These are phyloP conservation scores for Drosophila anceps DNA, from an alignment of 2,888 invertebrate genomes.

Conservation along the genomic window DNA sequence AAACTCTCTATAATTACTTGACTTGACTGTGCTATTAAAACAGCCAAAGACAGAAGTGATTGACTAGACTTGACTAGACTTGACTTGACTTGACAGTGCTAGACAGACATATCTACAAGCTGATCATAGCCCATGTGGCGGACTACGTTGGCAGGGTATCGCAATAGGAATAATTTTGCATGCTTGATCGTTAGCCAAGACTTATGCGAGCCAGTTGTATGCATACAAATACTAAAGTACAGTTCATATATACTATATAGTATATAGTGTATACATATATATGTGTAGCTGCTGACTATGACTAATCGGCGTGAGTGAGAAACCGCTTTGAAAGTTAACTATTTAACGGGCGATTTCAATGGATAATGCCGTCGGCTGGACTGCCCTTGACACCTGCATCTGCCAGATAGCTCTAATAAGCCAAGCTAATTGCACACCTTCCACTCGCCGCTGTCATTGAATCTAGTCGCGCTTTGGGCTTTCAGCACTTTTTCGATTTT, in stretches of 20 bases:
- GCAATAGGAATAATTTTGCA: slow-evolving; percentile 18
- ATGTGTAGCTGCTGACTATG: slow-evolving; percentile 1
- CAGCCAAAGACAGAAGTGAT: neutral
- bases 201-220: slow-evolving; percentile 9
- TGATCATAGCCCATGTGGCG: neutral
- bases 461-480: slow-evolving; percentile 35
- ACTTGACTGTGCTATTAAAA: slow-evolving; percentile 4
- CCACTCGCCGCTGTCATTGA: slow-evolving; percentile 67
- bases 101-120: neutral
- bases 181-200: slow-evolving; percentile 3
- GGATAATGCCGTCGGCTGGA: neutral
- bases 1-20: slow-evolving; percentile 22
- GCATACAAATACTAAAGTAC: slow-evolving; percentile 1
- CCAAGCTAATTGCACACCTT: slow-evolving; percentile 18
- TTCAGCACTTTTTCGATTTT: slow-evolving; percentile 11
- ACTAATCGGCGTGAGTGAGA: slow-evolving; percentile 11
- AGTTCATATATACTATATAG: neutral
- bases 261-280: neutral
- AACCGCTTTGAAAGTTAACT: slow-evolving; percentile 14
- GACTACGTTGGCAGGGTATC: neutral
- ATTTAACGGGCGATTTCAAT: slow-evolving; percentile 18
- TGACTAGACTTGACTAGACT: neutral
- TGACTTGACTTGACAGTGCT: neutral
- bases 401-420: slow-evolving; percentile 1
- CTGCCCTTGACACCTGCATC: slow-evolving; percentile 21